Conservation (phyloP, 2,797 vertebrate species). For the Leptodactylus fallax region DNA sequence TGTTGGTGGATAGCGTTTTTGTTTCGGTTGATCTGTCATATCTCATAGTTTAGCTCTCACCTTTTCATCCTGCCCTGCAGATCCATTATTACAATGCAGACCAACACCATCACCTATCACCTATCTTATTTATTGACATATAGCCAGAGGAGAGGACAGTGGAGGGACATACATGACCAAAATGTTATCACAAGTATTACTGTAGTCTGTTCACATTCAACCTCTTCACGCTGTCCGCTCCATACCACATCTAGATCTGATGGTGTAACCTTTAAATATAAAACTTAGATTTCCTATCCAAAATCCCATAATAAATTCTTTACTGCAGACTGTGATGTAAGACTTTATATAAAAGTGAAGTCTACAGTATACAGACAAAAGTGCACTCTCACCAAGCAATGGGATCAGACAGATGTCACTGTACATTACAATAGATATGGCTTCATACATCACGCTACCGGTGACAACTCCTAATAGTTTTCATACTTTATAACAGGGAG, state of each 20-base stretch:
- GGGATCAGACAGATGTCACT: constrained; percentile 23
- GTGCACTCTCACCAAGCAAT: not conserved
- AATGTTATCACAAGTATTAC: not conserved
- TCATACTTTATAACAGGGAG: too few relatives aligned
- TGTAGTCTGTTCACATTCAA: not conserved
- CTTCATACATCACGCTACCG: not conserved
- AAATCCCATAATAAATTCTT: not conserved
- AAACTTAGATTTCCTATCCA: not conserved
- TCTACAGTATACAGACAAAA: constrained; percentile 18
- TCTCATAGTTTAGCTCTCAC: not conserved
- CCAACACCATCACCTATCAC: not conserved
- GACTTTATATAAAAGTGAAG: not conserved
- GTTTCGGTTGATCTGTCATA: not conserved
- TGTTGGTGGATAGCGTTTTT: not conserved
- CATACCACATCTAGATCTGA: not conserved
- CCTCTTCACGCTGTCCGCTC: not conserved
- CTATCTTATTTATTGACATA: not conserved
- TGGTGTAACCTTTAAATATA: not conserved
- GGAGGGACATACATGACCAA: not conserved
- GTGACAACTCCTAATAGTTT: too few relatives aligned
- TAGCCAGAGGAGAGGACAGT: not conserved
- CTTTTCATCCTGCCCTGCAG: not conserved
- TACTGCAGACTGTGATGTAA: not conserved
- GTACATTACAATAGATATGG: not conserved
- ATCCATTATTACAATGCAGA: not conserved